Base-by-base conservation (phyloP, 2,797 vertebrate genomes). In the Oreonectes daqikongensis region DNA sequence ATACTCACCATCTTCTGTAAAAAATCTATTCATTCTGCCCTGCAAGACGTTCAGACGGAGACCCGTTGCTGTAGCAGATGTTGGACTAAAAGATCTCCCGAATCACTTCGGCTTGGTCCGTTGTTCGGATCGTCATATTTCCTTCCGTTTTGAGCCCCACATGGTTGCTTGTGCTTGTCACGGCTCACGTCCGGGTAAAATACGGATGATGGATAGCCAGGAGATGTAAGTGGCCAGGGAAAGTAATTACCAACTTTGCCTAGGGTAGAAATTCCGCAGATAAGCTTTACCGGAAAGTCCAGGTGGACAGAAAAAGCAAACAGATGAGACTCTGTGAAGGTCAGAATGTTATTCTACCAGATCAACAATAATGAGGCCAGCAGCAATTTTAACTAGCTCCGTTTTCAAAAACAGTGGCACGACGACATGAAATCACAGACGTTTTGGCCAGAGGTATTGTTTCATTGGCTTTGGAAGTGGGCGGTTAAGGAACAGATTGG, bases 191-290 rank as follows among this genome's bases (percentile, higher is more conserved):
- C 44, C 18, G 50, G 79, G 57, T 81, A 78, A 70, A 71, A 80
- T 84, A 84, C 81, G 85, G 79, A 87, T 84, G 80, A 86, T 88
- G 86, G 86, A 91, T 90, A 79, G 87, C 88, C 88, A 26, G 78
- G 83, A 88, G 90, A 90, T 83, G 83, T 82, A 82, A 84, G 84
- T 78, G 69, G 85, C 86, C 81, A 64, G 67, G 59, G 80, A 87
- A 90, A 88, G 88, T 89, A 91, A 92, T 91, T 90, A 89, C 87
- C 82, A 88, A 90, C 78, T 90, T 92, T 89, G 87, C 90, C 90
- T 87, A 82, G 70, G 78, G 87, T 88, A 81, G 82, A 89, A 90
- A 88, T 89, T 82, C 84, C 85, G 84, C 10, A 88, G 90, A 92
- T 91, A 90, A 88, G 86, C 53, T 59, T 76, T 71, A 38, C 66